Conservation (phyloP, 2,888 invertebrate genomes). For the Melipona bicolor region DNA sequence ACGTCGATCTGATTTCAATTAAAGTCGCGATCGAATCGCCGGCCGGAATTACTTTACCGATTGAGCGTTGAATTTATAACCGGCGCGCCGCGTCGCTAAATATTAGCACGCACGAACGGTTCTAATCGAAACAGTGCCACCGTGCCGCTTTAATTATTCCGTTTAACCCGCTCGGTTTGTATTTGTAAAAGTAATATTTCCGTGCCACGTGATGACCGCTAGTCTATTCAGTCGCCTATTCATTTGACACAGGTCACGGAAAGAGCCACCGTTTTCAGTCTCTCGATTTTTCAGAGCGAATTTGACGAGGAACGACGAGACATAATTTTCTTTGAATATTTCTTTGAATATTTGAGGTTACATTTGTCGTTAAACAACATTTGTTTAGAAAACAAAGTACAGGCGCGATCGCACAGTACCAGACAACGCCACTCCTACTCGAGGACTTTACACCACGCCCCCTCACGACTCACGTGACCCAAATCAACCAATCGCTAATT, state of each 20-base stretch:
- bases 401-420: too few species aligned
- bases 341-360: too few species aligned
- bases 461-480: too few species aligned
- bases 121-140: slow-evolving; percentile 49
- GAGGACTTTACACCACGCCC: too few species aligned
- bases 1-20: slow-evolving; percentile 48
- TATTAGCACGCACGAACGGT: slow-evolving; percentile 25
- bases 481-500: too few species aligned
- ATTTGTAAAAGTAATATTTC: slow-evolving; percentile 59
- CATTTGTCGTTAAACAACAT: too few species aligned
- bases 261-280: neutral
- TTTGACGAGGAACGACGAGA: too few species aligned
- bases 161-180: slow-evolving; percentile 43
- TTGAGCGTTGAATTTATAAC: slow-evolving; percentile 36
- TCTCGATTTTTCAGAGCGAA: too few species aligned
- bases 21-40: slow-evolving; percentile 47
- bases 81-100: slow-evolving; percentile 25
- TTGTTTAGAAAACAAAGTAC: too few species aligned
- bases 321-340: too few species aligned
- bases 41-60: slow-evolving; percentile 41
- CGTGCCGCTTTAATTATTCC: slow-evolving; percentile 53
- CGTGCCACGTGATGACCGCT: slow-evolving; percentile 37
- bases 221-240: slow-evolving; percentile 45
- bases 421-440: too few species aligned
- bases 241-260: slow-evolving; percentile 33